Evolutionary conservation across 2,888 invertebrate genomes (phyloP).

Genomic region (Mimumesa dahlbomi): DNA sequence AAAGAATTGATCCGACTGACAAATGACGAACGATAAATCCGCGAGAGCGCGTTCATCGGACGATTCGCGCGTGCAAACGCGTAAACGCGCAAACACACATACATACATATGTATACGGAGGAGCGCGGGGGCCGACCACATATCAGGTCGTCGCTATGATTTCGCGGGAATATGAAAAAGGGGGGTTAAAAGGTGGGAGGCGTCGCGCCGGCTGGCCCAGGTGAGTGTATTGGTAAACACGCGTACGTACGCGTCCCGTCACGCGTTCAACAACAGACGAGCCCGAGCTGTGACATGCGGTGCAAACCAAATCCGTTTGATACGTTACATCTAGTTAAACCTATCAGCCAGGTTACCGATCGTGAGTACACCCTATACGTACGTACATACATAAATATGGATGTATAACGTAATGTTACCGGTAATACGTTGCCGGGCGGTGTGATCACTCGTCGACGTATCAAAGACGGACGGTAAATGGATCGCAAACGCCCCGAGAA

Average conservation of each 20-base stretch:
- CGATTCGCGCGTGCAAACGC: constrained; percentile 6
- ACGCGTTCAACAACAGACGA: constrained; percentile 21
- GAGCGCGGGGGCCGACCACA: not conserved
- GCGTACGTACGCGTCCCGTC: constrained; percentile 8
- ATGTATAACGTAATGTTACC: no score
- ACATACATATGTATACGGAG: no score
- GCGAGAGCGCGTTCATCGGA: constrained; percentile 8
- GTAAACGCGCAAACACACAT: constrained; percentile 5
- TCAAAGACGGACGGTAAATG: no score
- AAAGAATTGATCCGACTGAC: no score
- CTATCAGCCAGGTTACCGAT: constrained; percentile 22
- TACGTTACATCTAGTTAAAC: constrained; percentile 23
- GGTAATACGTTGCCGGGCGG: no score
- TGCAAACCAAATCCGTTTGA: constrained; percentile 36
- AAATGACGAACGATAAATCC: no score
- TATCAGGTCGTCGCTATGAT: constrained; percentile 11
- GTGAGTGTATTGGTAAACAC: not conserved
- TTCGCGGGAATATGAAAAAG: constrained; percentile 17
- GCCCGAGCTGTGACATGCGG: constrained; percentile 22
- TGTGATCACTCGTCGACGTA: no score
- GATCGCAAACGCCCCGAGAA: no score
- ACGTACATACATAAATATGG: no score
- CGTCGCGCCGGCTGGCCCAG: not conserved
- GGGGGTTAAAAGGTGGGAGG: not conserved
- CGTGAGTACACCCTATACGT: no score